Conservation (phyloP, 1,140 invertebrate genomes). For the Hestina assimilis region DNA sequence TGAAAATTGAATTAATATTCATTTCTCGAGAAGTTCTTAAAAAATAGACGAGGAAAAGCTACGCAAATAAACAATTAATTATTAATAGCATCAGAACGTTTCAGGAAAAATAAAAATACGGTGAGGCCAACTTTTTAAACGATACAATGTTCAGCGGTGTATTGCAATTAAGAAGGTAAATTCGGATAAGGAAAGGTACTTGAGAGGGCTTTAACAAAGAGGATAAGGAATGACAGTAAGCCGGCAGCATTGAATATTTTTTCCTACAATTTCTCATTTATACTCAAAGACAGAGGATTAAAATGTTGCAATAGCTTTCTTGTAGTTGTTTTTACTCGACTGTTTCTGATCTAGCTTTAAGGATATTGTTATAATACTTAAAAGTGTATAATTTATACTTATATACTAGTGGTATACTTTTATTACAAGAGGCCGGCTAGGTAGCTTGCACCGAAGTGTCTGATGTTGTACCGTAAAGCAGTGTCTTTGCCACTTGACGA, state of each 20-base stretch:
- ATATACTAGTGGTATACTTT: no score
- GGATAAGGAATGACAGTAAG: slow-evolving; percentile 32
- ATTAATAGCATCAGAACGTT: slow-evolving; percentile 14
- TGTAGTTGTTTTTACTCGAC: no score
- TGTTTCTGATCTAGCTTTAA: neutral
- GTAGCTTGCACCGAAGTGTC: no score
- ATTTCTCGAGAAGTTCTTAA: neutral
- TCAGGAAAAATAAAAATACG: slow-evolving; percentile 13
- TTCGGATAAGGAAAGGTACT: slow-evolving; percentile 34
- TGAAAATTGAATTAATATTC: slow-evolving; percentile 9
- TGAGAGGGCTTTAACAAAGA: slow-evolving; percentile 32
- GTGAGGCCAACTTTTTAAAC: slow-evolving; percentile 21
- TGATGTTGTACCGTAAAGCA: no score
- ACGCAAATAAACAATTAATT: slow-evolving; percentile 11
- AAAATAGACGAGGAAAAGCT: neutral
- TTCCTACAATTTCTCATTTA: slow-evolving; percentile 12
- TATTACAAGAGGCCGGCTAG: no score
- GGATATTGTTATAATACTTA: no score
- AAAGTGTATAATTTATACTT: no score
- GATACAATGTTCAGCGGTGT: slow-evolving; percentile 27
- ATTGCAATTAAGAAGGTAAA: slow-evolving; percentile 43
- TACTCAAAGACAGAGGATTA: neutral
- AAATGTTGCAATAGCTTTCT: neutral
- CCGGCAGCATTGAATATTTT: slow-evolving; percentile 25
- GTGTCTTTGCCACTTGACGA: no score